These are phyloP conservation scores for Hydrolagus affinis DNA, from an alignment of 2,113 vertebrate genomes.

Conservation along the genomic window DNA sequence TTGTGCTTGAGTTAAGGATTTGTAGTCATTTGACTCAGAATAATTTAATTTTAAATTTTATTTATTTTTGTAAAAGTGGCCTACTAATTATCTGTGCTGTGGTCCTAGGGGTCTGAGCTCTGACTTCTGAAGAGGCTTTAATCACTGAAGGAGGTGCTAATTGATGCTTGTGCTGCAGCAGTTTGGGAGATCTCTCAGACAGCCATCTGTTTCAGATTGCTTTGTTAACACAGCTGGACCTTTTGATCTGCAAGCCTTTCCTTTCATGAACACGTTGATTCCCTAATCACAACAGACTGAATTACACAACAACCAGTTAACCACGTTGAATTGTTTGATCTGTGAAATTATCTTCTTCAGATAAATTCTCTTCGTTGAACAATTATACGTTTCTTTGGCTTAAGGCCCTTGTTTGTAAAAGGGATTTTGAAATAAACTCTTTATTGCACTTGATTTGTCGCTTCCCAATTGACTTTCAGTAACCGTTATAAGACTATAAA, in stretches of 20 bases:
- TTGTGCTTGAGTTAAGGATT: background rate
- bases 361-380: background rate
- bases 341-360: background rate
- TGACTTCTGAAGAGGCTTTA: constrained; percentile 5
- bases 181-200: constrained; percentile 1
- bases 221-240: constrained; percentile 24
- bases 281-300: background rate
- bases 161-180: too few relatives aligned
- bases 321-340: background rate
- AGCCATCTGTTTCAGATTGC: constrained; percentile 13
- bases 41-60: background rate
- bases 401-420: background rate
- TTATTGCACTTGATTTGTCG: background rate
- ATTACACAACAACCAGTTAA: constrained; percentile 20
- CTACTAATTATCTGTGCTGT: background rate
- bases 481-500: background rate
- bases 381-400: too few relatives aligned
- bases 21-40: background rate
- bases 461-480: background rate
- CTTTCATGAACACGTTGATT: background rate
- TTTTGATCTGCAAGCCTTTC: constrained; percentile 25
- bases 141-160: constrained; percentile 7
- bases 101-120: background rate
- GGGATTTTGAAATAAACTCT: background rate
- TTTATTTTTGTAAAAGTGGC: background rate